Percentiles rank a stretch among this genome's conserved stretches.
Conservation (phyloP, 2,797 vertebrate species). For the Odontamblyopus rebecca region DNA sequence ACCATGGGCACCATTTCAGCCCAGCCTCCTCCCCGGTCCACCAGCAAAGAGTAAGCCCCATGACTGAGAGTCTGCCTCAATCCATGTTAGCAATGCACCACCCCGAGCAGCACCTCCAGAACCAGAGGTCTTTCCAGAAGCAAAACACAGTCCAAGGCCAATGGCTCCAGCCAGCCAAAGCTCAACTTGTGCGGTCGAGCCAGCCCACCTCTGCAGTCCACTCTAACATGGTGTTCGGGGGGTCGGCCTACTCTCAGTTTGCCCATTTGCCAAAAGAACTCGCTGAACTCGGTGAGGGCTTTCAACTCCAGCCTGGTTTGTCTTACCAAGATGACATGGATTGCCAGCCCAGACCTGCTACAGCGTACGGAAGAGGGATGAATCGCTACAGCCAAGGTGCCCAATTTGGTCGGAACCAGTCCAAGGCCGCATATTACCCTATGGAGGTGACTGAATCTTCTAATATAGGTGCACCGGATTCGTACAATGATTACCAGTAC, state of each 20-base stretch:
- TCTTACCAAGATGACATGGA: constrained; percentile 60
- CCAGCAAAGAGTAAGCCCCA: constrained; percentile 82
- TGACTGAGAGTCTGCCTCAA: constrained; percentile 82
- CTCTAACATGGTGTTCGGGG: constrained; percentile 68
- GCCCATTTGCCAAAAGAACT: constrained; percentile 89
- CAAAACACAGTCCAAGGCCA: constrained; percentile 81
- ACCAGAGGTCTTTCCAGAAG: constrained; percentile 86
- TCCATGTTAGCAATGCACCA: constrained; percentile 83
- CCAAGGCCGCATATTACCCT: constrained; percentile 89
- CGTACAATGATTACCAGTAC: constrained; percentile 49
- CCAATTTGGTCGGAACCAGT: constrained; percentile 92
- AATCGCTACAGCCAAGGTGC: constrained; percentile 83
- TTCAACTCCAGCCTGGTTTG: constrained; percentile 84
- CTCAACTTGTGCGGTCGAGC: constrained; percentile 87
- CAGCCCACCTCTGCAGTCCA: constrained; percentile 77
- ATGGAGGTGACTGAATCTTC: constrained; percentile 76
- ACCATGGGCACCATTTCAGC: constrained; percentile 84
- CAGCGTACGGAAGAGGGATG: constrained; percentile 80
- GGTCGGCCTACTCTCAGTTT: constrained; percentile 86
- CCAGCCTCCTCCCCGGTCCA: constrained; percentile 86
- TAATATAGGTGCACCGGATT: constrained; percentile 78
- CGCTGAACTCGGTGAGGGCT: constrained; percentile 80
- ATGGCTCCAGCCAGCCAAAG: constrained; percentile 90
- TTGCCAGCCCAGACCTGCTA: constrained; percentile 75
- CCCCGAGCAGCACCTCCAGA: constrained; percentile 52